Evolutionary conservation across 2,113 vertebrate species (phyloP), one percentile per base, ranked within the genome.

Genomic region (Pionites leucogaster): DNA sequence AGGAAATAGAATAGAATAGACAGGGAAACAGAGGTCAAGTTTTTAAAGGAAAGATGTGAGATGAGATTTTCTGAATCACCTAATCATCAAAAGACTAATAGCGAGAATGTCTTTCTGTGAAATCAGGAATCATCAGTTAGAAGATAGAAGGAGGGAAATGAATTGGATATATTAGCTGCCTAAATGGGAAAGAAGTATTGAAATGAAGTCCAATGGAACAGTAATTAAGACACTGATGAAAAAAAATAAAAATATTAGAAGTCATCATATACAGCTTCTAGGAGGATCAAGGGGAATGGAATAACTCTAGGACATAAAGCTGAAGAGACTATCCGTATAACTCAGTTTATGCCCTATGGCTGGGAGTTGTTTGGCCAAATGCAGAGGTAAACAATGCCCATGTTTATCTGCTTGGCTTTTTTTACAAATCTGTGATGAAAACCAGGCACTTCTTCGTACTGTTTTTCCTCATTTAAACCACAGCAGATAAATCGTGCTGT

Each of bases 51-150:
- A 44, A 68, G 17, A 31, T 47, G 16, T 67, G 46, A 92, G 59
- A 83, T 67, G 46, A 59, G 39, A 55, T 96, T 92, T 94, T 88
- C 50, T 60, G 74, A 90, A 76, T 87, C 49, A 46, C n/a, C 25
- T 53, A 75, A 35, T 20, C 37, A 44, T 70, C 1, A 1, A 33
- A 55, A 64, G 49, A 57, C 79, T 88, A 82, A 57, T 47, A 68
- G 24, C 7, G 31, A 37, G 20, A 88, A 39, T 29, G 23, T 88
- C 64, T 33, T 83, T 52, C 46, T 70, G 16, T 53, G 79, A 83
- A 71, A 62, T 11, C 65, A 13, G 52, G 59, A 77, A 83, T 92
- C 25, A 27, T 49, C 41, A 28, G 27, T 88, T 77, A 80, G 41
- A 70, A 80, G 64, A 70, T 0, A 3, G 27, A 39, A 52, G 17